Base-by-base conservation (phyloP, 2,888 invertebrate species). In the Campopleginae sp. region DNA sequence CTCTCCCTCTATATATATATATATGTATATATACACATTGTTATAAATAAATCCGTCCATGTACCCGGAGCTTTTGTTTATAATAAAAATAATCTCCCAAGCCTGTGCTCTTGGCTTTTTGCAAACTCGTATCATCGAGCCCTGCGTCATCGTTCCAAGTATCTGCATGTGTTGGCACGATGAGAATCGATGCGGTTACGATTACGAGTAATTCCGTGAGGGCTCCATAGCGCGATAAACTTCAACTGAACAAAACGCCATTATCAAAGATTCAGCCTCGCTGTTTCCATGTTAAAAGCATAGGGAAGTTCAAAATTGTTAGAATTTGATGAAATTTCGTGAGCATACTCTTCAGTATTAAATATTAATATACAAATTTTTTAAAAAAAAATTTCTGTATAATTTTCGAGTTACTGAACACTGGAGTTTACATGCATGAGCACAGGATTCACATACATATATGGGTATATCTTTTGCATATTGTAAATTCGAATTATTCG, bases 51-150 rank as follows among this genome's bases (percentile, higher is more conserved):
- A 51, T 71, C n/a, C n/a, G 46, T 71, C 33, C 71, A 71, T 51
- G 8, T 38, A 27, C 82, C 74, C 12, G 51, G 27, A 38, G 14
- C 48, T 51, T 58, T 71, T 79, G 23, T 71, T 71, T 71, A 71
- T 61, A 46, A 46, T 31, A 19, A 70, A 33, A 33, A 42, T 54
- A 66, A 66, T 10, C 12, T 12, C 44, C 8, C 66, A 14, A 38
- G 42, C 19, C 66, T 0, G n/a, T n/a, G n/a, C 58, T 27, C 27
- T 58, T 2, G 5, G 14, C 14, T 27, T 58, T 27, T 27, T 2
- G 58, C 27, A 58, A 27, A 12, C 27, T 27, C 58, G 58, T 27
- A 3, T 27, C 14, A 58, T 27, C 2, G 10, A 4, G 27, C 58
- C 27, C 27, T 27, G 27, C 6, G 27, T 27, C 12, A 58, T 27